Evolutionary conservation across 1,140 invertebrate genomes (phyloP).

Genomic region (Calephelis virginiensis): DNA sequence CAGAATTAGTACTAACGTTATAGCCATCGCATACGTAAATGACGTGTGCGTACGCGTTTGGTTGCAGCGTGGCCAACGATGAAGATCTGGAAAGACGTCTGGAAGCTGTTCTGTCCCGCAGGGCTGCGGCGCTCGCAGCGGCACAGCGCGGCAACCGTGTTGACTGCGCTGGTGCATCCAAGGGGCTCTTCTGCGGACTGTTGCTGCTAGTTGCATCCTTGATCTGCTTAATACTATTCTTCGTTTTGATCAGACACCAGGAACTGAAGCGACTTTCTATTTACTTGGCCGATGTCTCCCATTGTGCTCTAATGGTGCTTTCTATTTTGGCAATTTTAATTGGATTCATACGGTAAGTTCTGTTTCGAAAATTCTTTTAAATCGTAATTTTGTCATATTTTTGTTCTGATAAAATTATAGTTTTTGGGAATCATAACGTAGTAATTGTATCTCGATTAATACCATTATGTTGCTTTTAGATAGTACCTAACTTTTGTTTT

Average conservation of each 20-base stretch:
- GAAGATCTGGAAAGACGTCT: slow-evolving; percentile 91
- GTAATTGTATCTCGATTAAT: neutral
- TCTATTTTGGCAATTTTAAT: slow-evolving; percentile 93
- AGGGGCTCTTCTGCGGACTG: slow-evolving; percentile 95
- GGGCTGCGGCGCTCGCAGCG: slow-evolving; percentile 89
- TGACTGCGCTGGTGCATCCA: slow-evolving; percentile 95
- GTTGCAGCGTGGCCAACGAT: slow-evolving; percentile 85
- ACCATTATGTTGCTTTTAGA: neutral
- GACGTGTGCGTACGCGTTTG: slow-evolving; percentile 61
- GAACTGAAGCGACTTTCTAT: slow-evolving; percentile 90
- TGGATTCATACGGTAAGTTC: slow-evolving; percentile 89
- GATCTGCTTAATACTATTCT: slow-evolving; percentile 96
- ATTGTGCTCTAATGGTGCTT: slow-evolving; percentile 91
- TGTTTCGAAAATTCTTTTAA: neutral
- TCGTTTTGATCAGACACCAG: slow-evolving; percentile 92
- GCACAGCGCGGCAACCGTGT: slow-evolving; percentile 88
- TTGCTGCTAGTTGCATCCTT: slow-evolving; percentile 93
- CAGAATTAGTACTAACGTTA: slow-evolving; percentile 30
- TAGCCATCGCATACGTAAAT: slow-evolving; percentile 44
- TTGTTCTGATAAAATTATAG: neutral
- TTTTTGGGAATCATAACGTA: slow-evolving; percentile 1
- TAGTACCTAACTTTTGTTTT: neutral
- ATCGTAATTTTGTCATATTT: neutral
- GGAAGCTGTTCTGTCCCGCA: slow-evolving; percentile 89
- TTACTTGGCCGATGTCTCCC: slow-evolving; percentile 93